These are phyloP conservation scores for Nettapus auritus DNA, from an alignment of 2,113 vertebrate genomes.

Conservation along the genomic window DNA sequence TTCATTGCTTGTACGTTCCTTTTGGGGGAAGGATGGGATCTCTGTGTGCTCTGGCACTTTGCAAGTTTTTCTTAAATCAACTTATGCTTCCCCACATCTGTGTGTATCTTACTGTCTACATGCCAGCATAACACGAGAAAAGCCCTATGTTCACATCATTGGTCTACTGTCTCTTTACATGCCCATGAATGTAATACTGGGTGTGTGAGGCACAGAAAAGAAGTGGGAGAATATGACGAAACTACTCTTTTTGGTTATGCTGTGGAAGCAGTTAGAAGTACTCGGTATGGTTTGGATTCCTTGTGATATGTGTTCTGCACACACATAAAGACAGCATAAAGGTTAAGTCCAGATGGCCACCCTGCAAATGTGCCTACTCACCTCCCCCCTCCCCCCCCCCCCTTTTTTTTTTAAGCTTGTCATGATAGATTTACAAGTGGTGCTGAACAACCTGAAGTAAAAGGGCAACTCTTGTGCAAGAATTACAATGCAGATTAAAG, in stretches of 20 bases:
- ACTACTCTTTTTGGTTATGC: neutral
- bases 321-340: neutral
- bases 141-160: constrained; percentile 17
- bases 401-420: neutral
- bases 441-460: neutral
- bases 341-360: neutral
- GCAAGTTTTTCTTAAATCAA: constrained; percentile 31
- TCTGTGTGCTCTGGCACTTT: constrained; percentile 34
- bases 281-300: neutral
- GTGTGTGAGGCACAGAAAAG: neutral
- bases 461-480: neutral
- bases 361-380: neutral
- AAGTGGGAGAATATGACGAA: neutral
- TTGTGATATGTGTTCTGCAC: neutral
- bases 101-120: neutral
- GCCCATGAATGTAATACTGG: neutral
- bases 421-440: neutral
- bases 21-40: neutral
- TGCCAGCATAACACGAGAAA: constrained; percentile 34
- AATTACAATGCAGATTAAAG: neutral
- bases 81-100: constrained; percentile 5
- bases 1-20: neutral
- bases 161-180: neutral
- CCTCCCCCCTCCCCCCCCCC: too few relatives aligned
- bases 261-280: neutral